Evolutionary conservation across 1,140 invertebrate species (phyloP).

Genomic region (Papilio glaucus): DNA sequence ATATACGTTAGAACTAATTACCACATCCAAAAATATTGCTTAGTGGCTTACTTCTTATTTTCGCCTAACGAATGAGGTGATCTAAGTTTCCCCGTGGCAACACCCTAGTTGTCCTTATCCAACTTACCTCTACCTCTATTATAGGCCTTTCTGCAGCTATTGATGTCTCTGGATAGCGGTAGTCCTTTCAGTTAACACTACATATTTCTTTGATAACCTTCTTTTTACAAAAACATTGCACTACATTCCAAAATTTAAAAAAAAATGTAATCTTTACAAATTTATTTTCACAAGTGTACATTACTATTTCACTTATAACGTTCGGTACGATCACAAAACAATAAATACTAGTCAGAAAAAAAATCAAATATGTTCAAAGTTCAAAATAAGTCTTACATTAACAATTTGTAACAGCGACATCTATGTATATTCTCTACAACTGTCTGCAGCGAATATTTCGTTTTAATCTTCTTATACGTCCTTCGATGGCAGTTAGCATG

Average conservation of each 20-base stretch:
- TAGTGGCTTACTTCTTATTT: too few relatives aligned
- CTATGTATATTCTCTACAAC: constrained; percentile 37
- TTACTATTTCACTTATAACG: neutral
- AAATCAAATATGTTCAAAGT: neutral
- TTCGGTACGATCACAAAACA: neutral
- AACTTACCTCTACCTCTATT: neutral
- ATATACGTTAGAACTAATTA: too few relatives aligned
- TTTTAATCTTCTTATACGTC: constrained; percentile 65
- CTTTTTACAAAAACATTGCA: too few relatives aligned
- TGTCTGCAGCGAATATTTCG: constrained; percentile 44
- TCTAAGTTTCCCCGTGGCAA: too few relatives aligned
- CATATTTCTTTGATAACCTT: too few relatives aligned
- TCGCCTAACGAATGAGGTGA: too few relatives aligned
- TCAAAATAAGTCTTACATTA: neutral
- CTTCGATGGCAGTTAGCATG: constrained; percentile 68
- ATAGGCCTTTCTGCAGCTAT: neutral
- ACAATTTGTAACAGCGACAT: constrained; percentile 47
- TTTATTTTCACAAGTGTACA: neutral
- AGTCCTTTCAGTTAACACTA: too few relatives aligned
- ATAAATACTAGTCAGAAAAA: neutral
- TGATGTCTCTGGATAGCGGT: too few relatives aligned
- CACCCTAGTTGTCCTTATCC: too few relatives aligned
- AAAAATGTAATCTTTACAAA: neutral
- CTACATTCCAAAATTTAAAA: neutral
- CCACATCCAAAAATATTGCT: too few relatives aligned